Evolutionary conservation across 2,113 vertebrate genomes (phyloP), one percentile per base, ranked within the genome.

Genomic region (Ophthalmolycus amberensis): DNA sequence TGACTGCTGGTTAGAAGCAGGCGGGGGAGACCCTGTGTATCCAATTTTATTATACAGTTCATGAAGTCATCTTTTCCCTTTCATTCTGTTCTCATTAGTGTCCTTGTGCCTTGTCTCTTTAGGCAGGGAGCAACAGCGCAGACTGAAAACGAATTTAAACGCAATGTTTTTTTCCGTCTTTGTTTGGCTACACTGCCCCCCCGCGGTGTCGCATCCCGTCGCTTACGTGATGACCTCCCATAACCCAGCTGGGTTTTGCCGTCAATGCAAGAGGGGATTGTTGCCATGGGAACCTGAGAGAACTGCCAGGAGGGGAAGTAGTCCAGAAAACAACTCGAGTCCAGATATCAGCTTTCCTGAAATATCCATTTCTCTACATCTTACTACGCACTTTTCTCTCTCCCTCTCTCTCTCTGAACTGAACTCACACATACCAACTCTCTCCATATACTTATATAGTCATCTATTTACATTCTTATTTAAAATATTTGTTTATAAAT

Each of bases 401-500:
- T 34, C 34, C 5, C 34, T 34, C 34, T 34, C 18, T 79, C 84
- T 82, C 74, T 77, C 80, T 60, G 37, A 74, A 82, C 67, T 84
- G 79, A 87, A 86, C 83, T 86, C 85, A 79, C 83, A 82, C 82
- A 76, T 58, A 72, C 79, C 86, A 59, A 79, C 79, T 48, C 85
- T 84, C 78, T 86, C 77, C 74, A 89, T 89, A 93, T 84, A 90
- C 71, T 88, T 87, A 89, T 88, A 92, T 84, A 93, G 65, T 89
- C 77, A 91, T 89, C 87, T 94, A 95, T 95, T 94, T 93, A 94
- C 90, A 95, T 93, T 94, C 90, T 90, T 92, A 94, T 88, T 92
- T 93, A 92, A 95, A 94, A 95, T 94, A 94, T 91, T 91, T 89
- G 85, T 92, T 89, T 94, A 94, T 92, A 94, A 94, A 94, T 89